Evolutionary conservation across 2,888 invertebrate species (phyloP), one percentile per base, ranked within the genome.

Genomic region (Spisula subtruncata): DNA sequence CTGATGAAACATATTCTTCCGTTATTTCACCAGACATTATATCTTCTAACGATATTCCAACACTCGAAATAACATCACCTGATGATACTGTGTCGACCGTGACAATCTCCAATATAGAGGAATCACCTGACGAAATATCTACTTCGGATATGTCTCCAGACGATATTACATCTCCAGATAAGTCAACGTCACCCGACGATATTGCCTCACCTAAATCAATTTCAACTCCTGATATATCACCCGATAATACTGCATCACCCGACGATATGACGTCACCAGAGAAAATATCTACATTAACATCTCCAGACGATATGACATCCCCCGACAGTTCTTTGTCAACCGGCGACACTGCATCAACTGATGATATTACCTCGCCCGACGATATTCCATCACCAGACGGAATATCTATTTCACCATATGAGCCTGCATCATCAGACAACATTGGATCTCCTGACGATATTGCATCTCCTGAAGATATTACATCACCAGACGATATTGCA

Each of bases 81-180:
- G 85, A 83, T 66, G 83, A 66, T 35, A 20, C 41, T 20, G 29
- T 29, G 32, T 54, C 81, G n/a, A n/a, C n/a, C n/a, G n/a, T n/a
- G n/a, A n/a, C n/a, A n/a, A n/a, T n/a, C n/a, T n/a, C n/a, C n/a
- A n/a, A n/a, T n/a, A n/a, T n/a, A n/a, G 46, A 81, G 5, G 54
- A 60, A 32, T 14, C n/a, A 32, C 81, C 81, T n/a, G 48, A 82
- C 1, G 56, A 60, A n/a, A 16, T 10, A 25, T 71, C 20, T 71
- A 12, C 25, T 2, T 41, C 46, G 16, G 71, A 1, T 32, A 32
- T 71, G 14, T 81, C 48, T 48, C 46, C 79, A 75, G 85, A 83
- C 35, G 41, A 66, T 35, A 20, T 41, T 20, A 1, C 14, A 16
- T 82, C 54, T n/a, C 54, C 81, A 54, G 48, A 82, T 20, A 35